Conservation (phyloP, 1,140 invertebrate species). For the Aleiodes sp. region DNA sequence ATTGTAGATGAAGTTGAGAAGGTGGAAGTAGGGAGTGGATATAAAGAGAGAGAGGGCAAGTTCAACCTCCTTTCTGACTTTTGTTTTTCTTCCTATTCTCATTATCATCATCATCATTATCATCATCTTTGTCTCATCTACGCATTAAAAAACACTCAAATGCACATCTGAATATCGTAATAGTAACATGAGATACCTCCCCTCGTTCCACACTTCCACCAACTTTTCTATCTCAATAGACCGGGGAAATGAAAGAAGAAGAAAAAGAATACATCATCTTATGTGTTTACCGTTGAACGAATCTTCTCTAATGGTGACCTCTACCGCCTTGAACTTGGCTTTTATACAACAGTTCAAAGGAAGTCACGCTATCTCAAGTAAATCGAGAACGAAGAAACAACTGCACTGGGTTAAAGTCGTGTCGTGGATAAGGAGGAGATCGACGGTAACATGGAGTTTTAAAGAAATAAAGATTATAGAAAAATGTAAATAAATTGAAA, state of each 20-base stretch:
- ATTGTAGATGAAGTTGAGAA: conserved; percentile 12
- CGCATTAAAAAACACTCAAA: conserved; percentile 12
- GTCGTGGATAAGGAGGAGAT: background rate
- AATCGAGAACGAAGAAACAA: conserved; percentile 16
- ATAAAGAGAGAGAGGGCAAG: background rate
- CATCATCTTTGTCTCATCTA: background rate
- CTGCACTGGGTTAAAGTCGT: conserved; percentile 13
- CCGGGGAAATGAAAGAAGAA: too few relatives aligned
- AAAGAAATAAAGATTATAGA: background rate
- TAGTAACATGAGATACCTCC: background rate
- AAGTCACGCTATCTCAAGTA: conserved; percentile 14
- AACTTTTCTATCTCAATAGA: too few relatives aligned
- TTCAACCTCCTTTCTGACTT: background rate
- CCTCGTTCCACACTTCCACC: background rate
- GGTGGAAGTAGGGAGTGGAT: background rate
- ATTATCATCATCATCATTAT: conserved; percentile 8
- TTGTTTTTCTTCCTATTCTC: conserved; percentile 3
- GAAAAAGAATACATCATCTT: conserved; percentile 7
- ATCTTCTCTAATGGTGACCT: conserved; percentile 16
- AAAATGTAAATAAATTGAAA: too few relatives aligned
- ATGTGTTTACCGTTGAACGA: conserved; percentile 12
- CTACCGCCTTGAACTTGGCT: conserved; percentile 17
- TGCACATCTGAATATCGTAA: conserved; percentile 10
- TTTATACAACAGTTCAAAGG: conserved; percentile 11
- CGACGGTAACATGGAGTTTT: background rate